Percentiles rank a stretch among this genome's conserved stretches.
These are phyloP conservation scores for Caenorhabditis imperialis DNA, from an alignment of 2,888 invertebrate genomes.

Conservation along the genomic window DNA sequence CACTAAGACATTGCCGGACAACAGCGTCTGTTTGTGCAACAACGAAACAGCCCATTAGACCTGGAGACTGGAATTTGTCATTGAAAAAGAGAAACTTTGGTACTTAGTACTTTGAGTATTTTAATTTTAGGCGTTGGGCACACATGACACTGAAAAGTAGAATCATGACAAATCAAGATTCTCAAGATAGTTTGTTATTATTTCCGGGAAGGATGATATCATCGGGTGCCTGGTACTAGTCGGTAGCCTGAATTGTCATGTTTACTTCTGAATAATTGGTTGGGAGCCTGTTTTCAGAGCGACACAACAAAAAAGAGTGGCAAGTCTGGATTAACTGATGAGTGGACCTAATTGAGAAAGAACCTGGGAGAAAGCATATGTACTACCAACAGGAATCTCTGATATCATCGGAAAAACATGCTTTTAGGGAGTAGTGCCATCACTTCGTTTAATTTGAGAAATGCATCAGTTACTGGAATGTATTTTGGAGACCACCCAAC, in stretches of 20 bases:
- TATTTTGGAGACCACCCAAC: no score
- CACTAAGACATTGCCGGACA: no score
- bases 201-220: conserved; percentile 26
- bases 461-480: no score
- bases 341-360: not conserved
- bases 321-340: not conserved
- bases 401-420: conserved; percentile 7
- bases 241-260: conserved; percentile 28
- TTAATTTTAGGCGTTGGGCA: no score
- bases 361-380: not conserved
- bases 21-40: not conserved
- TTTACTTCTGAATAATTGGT: conserved; percentile 2
- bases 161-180: conserved; percentile 33
- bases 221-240: conserved; percentile 7
- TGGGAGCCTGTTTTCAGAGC: conserved; percentile 13
- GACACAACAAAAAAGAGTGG: not conserved
- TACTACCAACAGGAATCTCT: not conserved
- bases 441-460: no score
- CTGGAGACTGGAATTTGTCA: no score
- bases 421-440: not conserved
- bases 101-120: no score
- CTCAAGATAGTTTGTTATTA: conserved; percentile 14
- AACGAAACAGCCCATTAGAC: not conserved
- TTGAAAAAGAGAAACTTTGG: no score
- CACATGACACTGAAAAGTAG: no score